Conservation (phyloP, 23 tunicate species). For the Halocynthia aurantium region DNA sequence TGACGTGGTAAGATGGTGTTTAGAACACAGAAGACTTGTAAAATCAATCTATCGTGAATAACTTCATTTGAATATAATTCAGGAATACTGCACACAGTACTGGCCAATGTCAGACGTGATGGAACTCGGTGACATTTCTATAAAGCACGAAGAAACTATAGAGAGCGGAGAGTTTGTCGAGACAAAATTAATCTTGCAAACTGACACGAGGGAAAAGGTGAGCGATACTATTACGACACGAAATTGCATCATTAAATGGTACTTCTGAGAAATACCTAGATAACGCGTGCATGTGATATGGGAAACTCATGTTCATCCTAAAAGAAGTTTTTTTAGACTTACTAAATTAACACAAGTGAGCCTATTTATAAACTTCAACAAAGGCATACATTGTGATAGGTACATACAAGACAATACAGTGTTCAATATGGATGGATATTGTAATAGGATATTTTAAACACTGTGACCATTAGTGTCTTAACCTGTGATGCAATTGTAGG, state of each 20-base stretch:
- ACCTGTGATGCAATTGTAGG: background rate
- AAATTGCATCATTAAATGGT: too few species aligned
- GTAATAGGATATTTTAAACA: background rate
- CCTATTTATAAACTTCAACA: too few species aligned
- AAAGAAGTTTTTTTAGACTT: too few species aligned
- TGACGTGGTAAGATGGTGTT: slow-evolving; percentile 22
- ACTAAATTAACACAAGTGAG: too few species aligned
- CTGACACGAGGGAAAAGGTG: slow-evolving; percentile 31
- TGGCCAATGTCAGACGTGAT: slow-evolving; percentile 51
- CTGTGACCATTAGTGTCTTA: too few species aligned
- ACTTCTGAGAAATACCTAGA: too few species aligned
- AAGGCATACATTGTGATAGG: too few species aligned
- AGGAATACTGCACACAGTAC: slow-evolving; percentile 63
- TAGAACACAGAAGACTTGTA: background rate
- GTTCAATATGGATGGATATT: too few species aligned
- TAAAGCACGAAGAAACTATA: slow-evolving; percentile 25
- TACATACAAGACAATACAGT: too few species aligned
- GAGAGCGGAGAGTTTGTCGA: slow-evolving; percentile 31
- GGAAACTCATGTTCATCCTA: background rate
- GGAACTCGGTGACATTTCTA: slow-evolving; percentile 55
- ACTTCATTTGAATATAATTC: background rate
- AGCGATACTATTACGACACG: background rate
- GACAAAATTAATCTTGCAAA: slow-evolving; percentile 20
- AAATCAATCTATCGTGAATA: background rate
- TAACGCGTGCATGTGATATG: too few species aligned